These are phyloP conservation scores for Orchestes rusci DNA, from an alignment of 2,888 invertebrate species.

Conservation along the genomic window DNA sequence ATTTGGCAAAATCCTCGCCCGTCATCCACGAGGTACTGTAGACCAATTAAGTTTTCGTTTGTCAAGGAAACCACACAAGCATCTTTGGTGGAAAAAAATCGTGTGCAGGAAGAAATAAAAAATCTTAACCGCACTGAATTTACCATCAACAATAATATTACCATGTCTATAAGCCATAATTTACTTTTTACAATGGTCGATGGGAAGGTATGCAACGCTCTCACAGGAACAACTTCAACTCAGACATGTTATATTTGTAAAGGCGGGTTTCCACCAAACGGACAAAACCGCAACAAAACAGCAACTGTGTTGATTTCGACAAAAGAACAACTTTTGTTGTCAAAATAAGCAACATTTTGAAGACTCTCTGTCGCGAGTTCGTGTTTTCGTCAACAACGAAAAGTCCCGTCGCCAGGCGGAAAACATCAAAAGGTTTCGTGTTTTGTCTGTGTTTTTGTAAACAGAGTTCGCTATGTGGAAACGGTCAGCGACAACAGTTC, in stretches of 20 bases:
- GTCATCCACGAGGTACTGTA: conserved; percentile 20
- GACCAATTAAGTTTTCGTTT: conserved; percentile 17
- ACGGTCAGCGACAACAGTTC: no score
- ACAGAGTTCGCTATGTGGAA: no score
- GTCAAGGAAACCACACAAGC: conserved; percentile 16
- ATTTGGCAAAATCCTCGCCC: conserved; percentile 19
- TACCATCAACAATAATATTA: conserved; percentile 12
- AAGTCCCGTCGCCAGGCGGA: no score
- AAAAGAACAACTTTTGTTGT: no score
- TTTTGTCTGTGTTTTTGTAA: no score
- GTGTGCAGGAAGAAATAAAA: conserved; percentile 13
- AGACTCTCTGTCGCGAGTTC: no score
- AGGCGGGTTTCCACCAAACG: no score
- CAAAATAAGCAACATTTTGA: no score
- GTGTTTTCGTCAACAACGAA: no score
- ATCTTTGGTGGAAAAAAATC: conserved; percentile 7
- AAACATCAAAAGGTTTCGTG: no score
- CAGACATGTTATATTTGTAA: conserved; percentile 17
- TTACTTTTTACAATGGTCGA: conserved; percentile 20
- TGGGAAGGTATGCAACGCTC: conserved; percentile 17
- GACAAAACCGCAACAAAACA: no score
- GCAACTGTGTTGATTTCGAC: no score
- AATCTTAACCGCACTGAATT: conserved; percentile 4
- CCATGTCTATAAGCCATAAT: conserved; percentile 10
- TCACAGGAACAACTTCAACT: conserved; percentile 12